Conservation (phyloP, 53 echinoderm and acorn worm species). For the Mesocentrotus franciscanus region DNA sequence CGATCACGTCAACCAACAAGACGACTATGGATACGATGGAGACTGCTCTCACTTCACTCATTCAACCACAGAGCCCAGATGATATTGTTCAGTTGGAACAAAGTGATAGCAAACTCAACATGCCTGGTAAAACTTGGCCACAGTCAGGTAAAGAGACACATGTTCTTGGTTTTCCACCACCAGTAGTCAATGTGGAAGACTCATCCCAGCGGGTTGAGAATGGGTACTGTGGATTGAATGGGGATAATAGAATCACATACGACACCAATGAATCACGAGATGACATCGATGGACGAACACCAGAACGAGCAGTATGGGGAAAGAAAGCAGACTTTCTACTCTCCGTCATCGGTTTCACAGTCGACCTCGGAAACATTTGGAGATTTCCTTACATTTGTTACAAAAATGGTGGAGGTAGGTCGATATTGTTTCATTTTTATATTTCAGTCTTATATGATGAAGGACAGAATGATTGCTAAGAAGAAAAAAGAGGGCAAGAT, state of each 20-base stretch:
- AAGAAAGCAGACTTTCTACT: slow-evolving; percentile 94
- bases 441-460: no score
- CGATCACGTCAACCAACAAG: background rate
- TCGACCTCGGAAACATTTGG: slow-evolving; percentile 96
- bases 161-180: slow-evolving; percentile 18
- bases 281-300: slow-evolving; percentile 63
- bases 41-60: slow-evolving; percentile 34
- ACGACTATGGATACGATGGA: slow-evolving; percentile 9
- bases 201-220: background rate
- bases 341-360: slow-evolving; percentile 94
- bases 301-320: slow-evolving; percentile 85
- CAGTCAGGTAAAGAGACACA: slow-evolving; percentile 38
- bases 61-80: slow-evolving; percentile 21
- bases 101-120: background rate
- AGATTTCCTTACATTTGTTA: slow-evolving; percentile 97
- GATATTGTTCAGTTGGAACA: background rate
- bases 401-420: slow-evolving; percentile 98
- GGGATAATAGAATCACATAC: background rate
- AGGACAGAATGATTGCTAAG: no score
- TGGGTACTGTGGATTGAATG: background rate
- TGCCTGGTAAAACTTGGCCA: slow-evolving; percentile 62
- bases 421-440: background rate
- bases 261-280: slow-evolving; percentile 16
- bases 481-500: no score
- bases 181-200: background rate